These are phyloP conservation scores for Cenopis cana DNA, from an alignment of 2,888 invertebrate species.

Conservation along the genomic window DNA sequence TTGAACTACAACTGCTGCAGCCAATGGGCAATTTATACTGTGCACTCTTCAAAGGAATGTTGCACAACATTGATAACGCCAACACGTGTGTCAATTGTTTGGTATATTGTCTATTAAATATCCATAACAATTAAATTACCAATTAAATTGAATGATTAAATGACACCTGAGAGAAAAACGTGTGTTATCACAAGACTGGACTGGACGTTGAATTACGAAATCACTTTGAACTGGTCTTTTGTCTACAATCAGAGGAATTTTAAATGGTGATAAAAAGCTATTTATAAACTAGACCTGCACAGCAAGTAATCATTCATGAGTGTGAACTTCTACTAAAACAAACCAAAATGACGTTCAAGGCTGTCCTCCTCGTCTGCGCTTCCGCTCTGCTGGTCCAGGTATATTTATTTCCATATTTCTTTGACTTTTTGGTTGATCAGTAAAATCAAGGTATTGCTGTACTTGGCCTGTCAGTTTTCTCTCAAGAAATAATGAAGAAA, in stretches of 20 bases:
- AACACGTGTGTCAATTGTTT: background rate
- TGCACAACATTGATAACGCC: conserved; percentile 2
- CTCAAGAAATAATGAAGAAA: too few relatives aligned
- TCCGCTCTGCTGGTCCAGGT: conserved; percentile 35
- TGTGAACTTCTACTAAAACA: conserved; percentile 9
- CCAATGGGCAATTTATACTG: background rate
- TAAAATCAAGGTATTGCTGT: too few relatives aligned
- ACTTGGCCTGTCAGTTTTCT: too few relatives aligned
- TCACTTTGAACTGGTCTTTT: background rate
- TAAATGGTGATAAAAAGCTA: conserved; percentile 1
- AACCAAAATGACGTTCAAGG: conserved; percentile 34
- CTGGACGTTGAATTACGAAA: too few relatives aligned
- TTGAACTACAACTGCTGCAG: background rate
- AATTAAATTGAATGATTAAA: background rate
- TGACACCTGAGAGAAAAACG: background rate
- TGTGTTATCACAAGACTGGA: background rate
- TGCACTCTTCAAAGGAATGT: background rate
- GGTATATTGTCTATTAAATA: too few relatives aligned
- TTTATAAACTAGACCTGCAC: background rate
- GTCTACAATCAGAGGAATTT: background rate
- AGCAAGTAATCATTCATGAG: conserved; percentile 5
- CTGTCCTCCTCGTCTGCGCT: conserved; percentile 40
- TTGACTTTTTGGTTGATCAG: too few relatives aligned
- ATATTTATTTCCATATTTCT: too few relatives aligned
- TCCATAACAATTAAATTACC: too few relatives aligned